Percentiles rank a stretch among this genome's conserved stretches.
Evolutionary conservation across 2,888 invertebrate genomes (phyloP).

Genomic region (Acheta domesticus): DNA sequence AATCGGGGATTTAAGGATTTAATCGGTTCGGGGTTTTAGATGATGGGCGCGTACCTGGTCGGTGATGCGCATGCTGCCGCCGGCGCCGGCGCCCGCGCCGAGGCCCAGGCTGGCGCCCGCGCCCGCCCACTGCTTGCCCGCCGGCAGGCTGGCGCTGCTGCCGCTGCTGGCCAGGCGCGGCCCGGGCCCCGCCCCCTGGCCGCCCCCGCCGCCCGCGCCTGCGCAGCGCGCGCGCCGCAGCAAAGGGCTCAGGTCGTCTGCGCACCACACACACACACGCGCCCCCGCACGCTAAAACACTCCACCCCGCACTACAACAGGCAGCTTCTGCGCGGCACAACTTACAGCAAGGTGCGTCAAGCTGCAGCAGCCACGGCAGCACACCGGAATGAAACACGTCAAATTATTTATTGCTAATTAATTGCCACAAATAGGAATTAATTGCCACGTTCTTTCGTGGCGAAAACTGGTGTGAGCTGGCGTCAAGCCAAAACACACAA

Average conservation of each 20-base stretch:
- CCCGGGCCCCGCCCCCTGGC: not conserved
- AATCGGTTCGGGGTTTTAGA: no score
- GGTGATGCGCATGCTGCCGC: slow-evolving; percentile 62
- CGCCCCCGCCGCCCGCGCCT: not conserved
- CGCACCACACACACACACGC: not conserved
- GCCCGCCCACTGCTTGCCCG: slow-evolving; percentile 34
- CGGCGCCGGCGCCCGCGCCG: slow-evolving; percentile 35
- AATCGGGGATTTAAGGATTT: no score
- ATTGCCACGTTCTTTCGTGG: no score
- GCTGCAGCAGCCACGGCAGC: no score
- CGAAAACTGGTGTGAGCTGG: no score
- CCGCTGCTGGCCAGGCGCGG: slow-evolving; percentile 35
- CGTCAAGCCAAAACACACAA: no score
- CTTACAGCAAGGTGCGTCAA: no score
- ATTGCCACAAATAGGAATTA: no score
- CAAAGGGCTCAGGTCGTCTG: not conserved
- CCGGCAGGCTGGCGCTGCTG: slow-evolving; percentile 37
- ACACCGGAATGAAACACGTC: no score
- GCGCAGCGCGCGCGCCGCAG: not conserved
- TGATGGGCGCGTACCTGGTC: slow-evolving; percentile 50
- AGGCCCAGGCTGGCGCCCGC: slow-evolving; percentile 38
- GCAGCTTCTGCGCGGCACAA: no score
- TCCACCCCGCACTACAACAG: no score
- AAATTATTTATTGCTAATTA: no score
- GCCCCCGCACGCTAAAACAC: not conserved